Conservation (phyloP, 2,888 invertebrate species). For the Cistogaster globosa region DNA sequence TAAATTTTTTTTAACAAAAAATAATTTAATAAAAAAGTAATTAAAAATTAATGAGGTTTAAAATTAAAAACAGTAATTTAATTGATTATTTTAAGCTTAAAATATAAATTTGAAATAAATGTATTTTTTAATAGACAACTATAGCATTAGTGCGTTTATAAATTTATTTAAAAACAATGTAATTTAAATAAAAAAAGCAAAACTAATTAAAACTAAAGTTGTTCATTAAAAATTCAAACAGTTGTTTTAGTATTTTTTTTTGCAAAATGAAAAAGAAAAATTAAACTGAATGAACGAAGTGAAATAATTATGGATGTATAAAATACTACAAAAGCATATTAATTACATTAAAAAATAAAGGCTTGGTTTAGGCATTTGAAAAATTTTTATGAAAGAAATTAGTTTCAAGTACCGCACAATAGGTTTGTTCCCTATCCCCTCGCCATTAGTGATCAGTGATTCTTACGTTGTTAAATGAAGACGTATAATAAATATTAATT, state of each 20-base stretch:
- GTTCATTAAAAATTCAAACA: conserved; percentile 35
- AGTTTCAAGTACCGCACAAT: not conserved
- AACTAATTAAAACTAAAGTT: conserved; percentile 2
- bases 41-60: conserved; percentile 19
- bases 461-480: not conserved
- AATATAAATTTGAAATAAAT: not conserved
- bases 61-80: conserved; percentile 6
- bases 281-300: conserved; percentile 20
- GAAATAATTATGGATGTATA: conserved; percentile 49
- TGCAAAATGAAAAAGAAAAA: conserved; percentile 2
- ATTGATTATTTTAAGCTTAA: not conserved
- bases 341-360: conserved; percentile 13
- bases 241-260: conserved; percentile 8
- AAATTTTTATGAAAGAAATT: not conserved
- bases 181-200: conserved; percentile 35
- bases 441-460: not conserved
- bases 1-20: conserved; percentile 8
- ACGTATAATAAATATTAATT: conserved; percentile 55
- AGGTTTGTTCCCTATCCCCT: not conserved
- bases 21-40: conserved; percentile 7
- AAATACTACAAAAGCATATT: conserved; percentile 34
- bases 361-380: conserved; percentile 5
- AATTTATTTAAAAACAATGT: conserved; percentile 46
- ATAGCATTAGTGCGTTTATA: conserved; percentile 13
- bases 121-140: not conserved